Evolutionary conservation across 2,113 vertebrate species (phyloP).

Genomic region (Entomyzon cyanotis): DNA sequence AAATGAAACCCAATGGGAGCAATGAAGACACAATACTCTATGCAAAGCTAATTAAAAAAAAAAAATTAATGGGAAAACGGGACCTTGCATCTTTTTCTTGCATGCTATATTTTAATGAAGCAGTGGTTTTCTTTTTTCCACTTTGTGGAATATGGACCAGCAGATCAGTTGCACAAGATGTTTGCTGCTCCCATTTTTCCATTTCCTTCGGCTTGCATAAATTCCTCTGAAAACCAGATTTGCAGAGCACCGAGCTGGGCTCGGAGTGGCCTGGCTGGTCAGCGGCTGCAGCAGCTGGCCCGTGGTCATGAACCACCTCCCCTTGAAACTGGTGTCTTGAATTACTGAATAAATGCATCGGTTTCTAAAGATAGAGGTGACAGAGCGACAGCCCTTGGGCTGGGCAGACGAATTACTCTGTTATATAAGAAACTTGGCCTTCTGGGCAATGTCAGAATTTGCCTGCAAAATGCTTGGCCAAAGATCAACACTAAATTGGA

Average conservation of each 20-base stretch:
- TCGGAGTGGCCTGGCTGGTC: neutral
- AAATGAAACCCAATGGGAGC: neutral
- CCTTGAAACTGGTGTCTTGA: neutral
- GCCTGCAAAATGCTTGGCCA: slow-evolving; percentile 63
- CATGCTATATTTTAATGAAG: neutral
- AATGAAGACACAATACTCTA: neutral
- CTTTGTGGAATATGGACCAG: neutral
- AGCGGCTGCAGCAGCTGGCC: neutral
- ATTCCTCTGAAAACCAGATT: neutral
- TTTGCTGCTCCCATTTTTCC: neutral
- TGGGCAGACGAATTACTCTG: neutral
- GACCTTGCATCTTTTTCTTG: neutral
- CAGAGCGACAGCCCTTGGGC: neutral
- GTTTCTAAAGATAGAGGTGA: slow-evolving; percentile 54
- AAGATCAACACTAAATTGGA: neutral
- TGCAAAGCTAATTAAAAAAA: neutral
- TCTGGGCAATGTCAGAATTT: slow-evolving; percentile 46
- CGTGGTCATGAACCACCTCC: neutral
- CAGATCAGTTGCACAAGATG: neutral
- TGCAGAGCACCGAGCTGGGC: rapidly evolving
- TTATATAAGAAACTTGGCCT: slow-evolving; percentile 51
- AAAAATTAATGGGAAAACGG: neutral
- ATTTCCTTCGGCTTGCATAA: neutral
- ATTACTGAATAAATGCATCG: slow-evolving; percentile 2
- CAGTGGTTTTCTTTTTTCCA: neutral